A percentile compares a stretch with the other conserved stretches of the same genome.
phyloP scores from a whole-genome alignment of 2,888 invertebrate species.

The Coremacera marginata region DNA sequence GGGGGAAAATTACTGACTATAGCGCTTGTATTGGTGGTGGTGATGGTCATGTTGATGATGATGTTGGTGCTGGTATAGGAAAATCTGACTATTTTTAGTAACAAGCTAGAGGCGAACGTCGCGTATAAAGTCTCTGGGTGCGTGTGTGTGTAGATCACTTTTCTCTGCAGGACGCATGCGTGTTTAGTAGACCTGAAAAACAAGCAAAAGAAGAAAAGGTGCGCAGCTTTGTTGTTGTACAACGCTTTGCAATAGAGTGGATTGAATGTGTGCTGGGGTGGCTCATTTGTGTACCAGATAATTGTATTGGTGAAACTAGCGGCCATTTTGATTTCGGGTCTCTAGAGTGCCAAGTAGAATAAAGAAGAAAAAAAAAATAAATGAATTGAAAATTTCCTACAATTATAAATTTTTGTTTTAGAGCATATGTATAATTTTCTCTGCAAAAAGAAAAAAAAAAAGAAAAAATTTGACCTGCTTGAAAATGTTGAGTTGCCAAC shows the following conservation, averaged over 20 bases:
- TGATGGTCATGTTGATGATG: not conserved
- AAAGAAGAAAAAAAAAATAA: too few species aligned
- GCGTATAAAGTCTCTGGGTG: not conserved
- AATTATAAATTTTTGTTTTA: too few species aligned
- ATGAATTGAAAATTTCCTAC: too few species aligned
- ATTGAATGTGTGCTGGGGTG: not conserved
- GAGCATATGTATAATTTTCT: not conserved
- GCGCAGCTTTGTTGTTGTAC: not conserved
- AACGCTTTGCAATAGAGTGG: not conserved
- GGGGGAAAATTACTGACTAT: conserved; percentile 6
- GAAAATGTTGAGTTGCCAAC: too few species aligned
- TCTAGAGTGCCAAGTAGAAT: too few species aligned
- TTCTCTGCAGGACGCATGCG: conserved; percentile 33
- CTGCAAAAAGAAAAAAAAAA: not conserved
- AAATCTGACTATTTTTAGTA: conserved; percentile 29
- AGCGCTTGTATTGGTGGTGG: not conserved
- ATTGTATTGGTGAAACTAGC: not conserved
- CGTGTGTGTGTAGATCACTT: conserved; percentile 7
- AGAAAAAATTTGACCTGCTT: too few species aligned
- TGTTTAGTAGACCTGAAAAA: not conserved
- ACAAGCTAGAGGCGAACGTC: not conserved
- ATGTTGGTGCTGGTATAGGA: conserved; percentile 11
- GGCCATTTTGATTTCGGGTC: conserved; percentile 41
- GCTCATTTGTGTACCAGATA: not conserved
- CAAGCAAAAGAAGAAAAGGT: not conserved